Conservation (phyloP, 1,140 invertebrate genomes). For the Aleiodes sp. region DNA sequence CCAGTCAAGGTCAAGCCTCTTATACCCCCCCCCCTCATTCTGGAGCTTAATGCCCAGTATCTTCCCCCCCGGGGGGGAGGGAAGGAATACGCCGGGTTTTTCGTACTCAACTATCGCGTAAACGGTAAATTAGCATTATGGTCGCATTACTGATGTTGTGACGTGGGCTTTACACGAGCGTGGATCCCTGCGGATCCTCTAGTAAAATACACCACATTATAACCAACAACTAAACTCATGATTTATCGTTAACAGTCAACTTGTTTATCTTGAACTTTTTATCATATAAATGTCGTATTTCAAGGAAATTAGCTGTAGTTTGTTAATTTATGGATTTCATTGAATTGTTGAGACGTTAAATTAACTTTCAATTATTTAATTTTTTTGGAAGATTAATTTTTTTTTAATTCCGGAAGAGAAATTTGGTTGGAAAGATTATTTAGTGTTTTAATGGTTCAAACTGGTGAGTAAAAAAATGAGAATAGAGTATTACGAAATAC, state of each 20-base stretch:
- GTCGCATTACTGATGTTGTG: constrained; percentile 62
- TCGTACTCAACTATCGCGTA: constrained; percentile 37
- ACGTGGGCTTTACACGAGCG: constrained; percentile 54
- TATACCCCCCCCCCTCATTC: neutral
- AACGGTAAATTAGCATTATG: constrained; percentile 64
- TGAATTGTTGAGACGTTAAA: too few species aligned
- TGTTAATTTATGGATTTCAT: too few species aligned
- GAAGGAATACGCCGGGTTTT: constrained; percentile 8
- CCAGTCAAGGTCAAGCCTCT: constrained; percentile 1
- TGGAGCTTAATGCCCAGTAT: constrained; percentile 14
- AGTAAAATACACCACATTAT: constrained; percentile 8
- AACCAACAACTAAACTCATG: constrained; percentile 1
- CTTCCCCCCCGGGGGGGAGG: too few species aligned
- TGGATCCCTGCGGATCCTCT: constrained; percentile 28
- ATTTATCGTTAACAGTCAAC: constrained; percentile 1
- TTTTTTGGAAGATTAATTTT: too few species aligned
- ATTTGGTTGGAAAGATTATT: too few species aligned
- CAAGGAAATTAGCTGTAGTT: too few species aligned
- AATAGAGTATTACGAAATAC: too few species aligned
- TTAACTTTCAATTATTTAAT: too few species aligned
- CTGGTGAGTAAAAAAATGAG: too few species aligned
- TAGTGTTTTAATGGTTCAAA: too few species aligned
- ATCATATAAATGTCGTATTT: neutral
- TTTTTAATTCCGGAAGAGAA: too few species aligned
- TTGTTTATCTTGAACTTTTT: neutral